Evolutionary conservation across 2,797 vertebrate genomes (phyloP).

Genomic region (Epinephelus awoara): DNA sequence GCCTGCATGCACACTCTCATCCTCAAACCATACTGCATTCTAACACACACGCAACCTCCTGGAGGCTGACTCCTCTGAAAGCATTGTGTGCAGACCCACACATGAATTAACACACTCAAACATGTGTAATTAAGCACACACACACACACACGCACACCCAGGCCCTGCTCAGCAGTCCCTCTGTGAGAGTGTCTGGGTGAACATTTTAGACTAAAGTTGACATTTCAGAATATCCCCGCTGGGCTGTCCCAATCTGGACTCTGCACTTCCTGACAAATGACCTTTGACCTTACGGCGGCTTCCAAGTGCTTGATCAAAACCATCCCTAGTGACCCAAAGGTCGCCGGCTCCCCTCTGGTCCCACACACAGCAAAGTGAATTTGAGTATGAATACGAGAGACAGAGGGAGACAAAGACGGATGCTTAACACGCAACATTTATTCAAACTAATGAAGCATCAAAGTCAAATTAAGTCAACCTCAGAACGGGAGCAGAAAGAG

Average conservation of each 20-base stretch:
- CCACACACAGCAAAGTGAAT: conserved; percentile 54
- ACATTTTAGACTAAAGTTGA: conserved; percentile 50
- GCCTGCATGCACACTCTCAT: not conserved
- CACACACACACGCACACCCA: conserved; percentile 9
- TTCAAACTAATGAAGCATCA: conserved; percentile 8
- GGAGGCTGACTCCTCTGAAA: not conserved
- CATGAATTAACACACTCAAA: not conserved
- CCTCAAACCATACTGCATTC: not conserved
- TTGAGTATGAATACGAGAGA: conserved; percentile 21
- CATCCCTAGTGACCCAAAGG: conserved; percentile 56
- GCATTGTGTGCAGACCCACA: not conserved
- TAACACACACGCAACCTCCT: not conserved
- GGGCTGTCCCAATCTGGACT: conserved; percentile 46
- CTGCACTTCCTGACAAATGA: conserved; percentile 81
- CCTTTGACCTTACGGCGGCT: conserved; percentile 59
- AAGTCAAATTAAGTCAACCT: conserved; percentile 4
- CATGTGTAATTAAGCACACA: not conserved
- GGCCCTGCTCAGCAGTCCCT: not conserved
- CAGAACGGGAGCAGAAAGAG: not conserved
- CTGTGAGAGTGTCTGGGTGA: conserved; percentile 34
- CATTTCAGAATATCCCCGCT: conserved; percentile 60
- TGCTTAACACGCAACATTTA: not conserved
- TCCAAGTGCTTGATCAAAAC: conserved; percentile 73
- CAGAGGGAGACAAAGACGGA: not conserved
- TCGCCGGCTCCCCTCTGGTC: conserved; percentile 46